Evolutionary conservation across 2,888 invertebrate species (phyloP), one percentile per base, ranked within the genome.

Genomic region (Ophion ventricosus): DNA sequence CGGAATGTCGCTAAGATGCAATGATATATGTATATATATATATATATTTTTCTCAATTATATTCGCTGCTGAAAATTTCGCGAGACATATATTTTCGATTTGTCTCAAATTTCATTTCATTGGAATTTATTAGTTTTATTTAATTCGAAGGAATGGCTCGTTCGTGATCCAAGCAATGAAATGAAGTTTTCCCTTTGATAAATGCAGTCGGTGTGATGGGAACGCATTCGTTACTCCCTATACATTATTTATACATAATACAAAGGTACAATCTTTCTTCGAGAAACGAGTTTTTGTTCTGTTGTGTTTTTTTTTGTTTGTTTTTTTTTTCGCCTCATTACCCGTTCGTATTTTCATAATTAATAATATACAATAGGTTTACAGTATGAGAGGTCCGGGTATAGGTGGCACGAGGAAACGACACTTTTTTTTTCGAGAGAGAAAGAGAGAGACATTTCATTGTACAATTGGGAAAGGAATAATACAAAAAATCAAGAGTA

Each of bases 301-400:
- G n/a, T n/a, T n/a, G n/a, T 80, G 25, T 83, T 29, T 67, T 63
- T 72, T 56, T 73, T 69, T 75, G 63, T 67, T 67, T 63, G 67
- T 56, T 73, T 69, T 75, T 59, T 67, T 83, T 25, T 73, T 67
- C 49, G 49, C 49, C 74, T 82, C 57, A 57, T 64, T 81, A 67
- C 14, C 66, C 56, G 69, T 74, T 73, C 25, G 80, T 70, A 84
- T 83, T 82, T 77, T 79, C 80, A 89, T 90, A 89, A 89, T 87
- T 91, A 92, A 91, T 92, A 90, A 91, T 92, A 90, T 92, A 92
- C 92, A 92, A 85, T 90, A 90, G 91, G 90, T 91, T 92, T 91
- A 92, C 90, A 89, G 74, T 87, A 87, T 87, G 81, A 84, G 74
- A 81, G 78, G 23, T 59, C 59, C 70, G 49, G 43, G 17, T 43